Conservation (phyloP, 2,797 vertebrate species). For the Rhinella marina region DNA sequence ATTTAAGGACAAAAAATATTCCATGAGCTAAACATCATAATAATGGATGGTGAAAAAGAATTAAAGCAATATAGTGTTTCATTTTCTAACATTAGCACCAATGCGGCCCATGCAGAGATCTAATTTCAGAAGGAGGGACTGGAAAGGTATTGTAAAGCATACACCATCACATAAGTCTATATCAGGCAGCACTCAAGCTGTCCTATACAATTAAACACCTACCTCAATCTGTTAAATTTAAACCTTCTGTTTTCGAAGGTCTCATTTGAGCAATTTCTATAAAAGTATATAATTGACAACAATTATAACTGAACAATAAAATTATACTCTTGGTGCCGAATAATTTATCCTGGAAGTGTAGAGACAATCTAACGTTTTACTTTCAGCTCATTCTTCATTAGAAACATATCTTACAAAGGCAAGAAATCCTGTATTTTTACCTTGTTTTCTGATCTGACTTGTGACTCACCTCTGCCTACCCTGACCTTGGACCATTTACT, state of each 20-base stretch:
- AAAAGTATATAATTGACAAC: slow-evolving; percentile 14
- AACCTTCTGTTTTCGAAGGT: slow-evolving; percentile 42
- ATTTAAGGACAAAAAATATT: slow-evolving; percentile 38
- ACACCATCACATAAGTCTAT: slow-evolving; percentile 38
- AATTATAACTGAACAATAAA: slow-evolving; percentile 28
- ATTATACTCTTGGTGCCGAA: background rate
- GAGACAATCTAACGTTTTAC: background rate
- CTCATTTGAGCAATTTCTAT: slow-evolving; percentile 49
- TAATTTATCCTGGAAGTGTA: background rate
- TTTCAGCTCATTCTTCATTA: background rate
- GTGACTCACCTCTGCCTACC: no score
- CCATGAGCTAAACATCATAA: slow-evolving; percentile 52
- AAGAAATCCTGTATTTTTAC: background rate
- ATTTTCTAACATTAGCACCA: slow-evolving; percentile 56
- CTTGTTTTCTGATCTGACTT: no score
- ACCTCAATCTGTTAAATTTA: slow-evolving; percentile 53
- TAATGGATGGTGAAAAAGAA: slow-evolving; percentile 37
- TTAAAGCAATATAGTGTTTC: slow-evolving; percentile 50
- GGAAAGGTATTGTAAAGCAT: slow-evolving; percentile 57
- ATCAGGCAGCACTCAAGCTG: slow-evolving; percentile 54
- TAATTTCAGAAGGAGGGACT: slow-evolving; percentile 56
- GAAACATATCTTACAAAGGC: background rate
- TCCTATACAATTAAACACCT: slow-evolving; percentile 58
- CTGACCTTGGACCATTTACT: no score
- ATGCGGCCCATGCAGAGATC: slow-evolving; percentile 47